These are phyloP conservation scores for Mellivora capensis DNA, from an alignment of 2,113 vertebrate genomes.

Conservation along the genomic window DNA sequence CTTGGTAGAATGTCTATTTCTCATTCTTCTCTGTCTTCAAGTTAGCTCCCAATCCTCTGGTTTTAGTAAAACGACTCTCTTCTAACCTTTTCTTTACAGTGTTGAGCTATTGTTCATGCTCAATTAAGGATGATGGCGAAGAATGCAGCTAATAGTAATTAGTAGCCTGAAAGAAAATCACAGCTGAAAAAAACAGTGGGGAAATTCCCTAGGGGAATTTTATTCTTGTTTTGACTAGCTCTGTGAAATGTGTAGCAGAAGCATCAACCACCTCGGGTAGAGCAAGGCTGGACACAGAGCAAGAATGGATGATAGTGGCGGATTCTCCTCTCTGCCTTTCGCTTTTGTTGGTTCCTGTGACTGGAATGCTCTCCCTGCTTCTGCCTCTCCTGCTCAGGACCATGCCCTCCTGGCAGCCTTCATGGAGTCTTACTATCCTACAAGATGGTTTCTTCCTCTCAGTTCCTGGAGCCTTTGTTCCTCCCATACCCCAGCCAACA, in stretches of 20 bases:
- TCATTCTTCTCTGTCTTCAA: slow-evolving; percentile 33
- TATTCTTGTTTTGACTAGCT: slow-evolving; percentile 23
- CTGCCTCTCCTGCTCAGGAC: neutral
- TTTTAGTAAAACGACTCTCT: slow-evolving; percentile 43
- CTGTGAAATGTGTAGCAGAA: neutral
- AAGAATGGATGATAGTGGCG: slow-evolving; percentile 24
- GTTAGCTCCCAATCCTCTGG: slow-evolving; percentile 15
- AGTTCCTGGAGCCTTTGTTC: neutral
- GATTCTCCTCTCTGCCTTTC: neutral
- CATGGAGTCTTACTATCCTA: neutral
- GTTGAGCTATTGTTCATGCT: slow-evolving; percentile 64
- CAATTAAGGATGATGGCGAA: slow-evolving; percentile 70
- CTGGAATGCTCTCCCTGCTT: neutral
- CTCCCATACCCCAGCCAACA: neutral
- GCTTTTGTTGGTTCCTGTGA: neutral
- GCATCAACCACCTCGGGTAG: slow-evolving; percentile 15
- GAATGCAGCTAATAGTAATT: slow-evolving; percentile 69
- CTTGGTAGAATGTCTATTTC: neutral
- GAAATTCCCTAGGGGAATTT: slow-evolving; percentile 55
- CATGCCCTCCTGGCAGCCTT: neutral
- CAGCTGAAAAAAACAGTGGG: slow-evolving; percentile 44
- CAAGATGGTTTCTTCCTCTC: neutral
- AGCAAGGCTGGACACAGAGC: slow-evolving; percentile 24
- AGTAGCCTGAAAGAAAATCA: slow-evolving; percentile 63
- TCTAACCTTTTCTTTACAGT: slow-evolving; percentile 51